Base-by-base conservation (phyloP, 2,797 vertebrate species). In the Gadopsis bispinosus region DNA sequence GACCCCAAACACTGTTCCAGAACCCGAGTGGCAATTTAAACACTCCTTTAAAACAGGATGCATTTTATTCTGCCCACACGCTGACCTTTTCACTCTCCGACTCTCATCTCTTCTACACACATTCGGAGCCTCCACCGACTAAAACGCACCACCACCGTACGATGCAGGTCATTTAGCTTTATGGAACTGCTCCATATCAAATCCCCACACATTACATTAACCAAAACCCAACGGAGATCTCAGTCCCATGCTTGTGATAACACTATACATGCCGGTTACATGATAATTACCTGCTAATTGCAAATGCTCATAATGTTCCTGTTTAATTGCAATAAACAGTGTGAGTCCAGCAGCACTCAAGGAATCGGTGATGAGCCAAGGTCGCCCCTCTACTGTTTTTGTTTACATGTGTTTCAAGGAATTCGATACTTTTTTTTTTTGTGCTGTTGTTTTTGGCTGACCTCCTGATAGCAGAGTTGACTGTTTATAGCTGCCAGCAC, bases 141-240 rank as follows among this genome's bases (percentile, higher is more conserved):
- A 47, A 76, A 81, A 81, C 78, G 64, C 82, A 73, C 67, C 84
- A 73, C 67, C 84, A 55, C 81, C 35, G 71, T 83, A 70, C 39
- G 80, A 85, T 43, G 60, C 88, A 73, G 90, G 87, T 84, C 90
- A 83, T 93, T 92, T 89, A 86, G 86, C 88, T 91, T 93, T 91
- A 94, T 78, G 74, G 79, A 67, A 7, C 82, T 73, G 82, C 77
- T 87, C 76, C 13, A 79, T 81, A 88, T 88, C 87, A 80, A 86
- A 85, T 90, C 88, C 88, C 77, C 47, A 45, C 88, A 80, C 86
- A 83, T 89, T 82, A 80, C 85, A 85, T 90, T 87, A 87, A 79
- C 75, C 77, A 68, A 82, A 39, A 87, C 75, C 77, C 50, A 8
- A 62, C 43, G 55, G 74, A 74, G 86, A 85, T 78, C 77, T n/a